phyloP scores from a whole-genome alignment of 2,888 invertebrate genomes.

The Baccha elongata region DNA sequence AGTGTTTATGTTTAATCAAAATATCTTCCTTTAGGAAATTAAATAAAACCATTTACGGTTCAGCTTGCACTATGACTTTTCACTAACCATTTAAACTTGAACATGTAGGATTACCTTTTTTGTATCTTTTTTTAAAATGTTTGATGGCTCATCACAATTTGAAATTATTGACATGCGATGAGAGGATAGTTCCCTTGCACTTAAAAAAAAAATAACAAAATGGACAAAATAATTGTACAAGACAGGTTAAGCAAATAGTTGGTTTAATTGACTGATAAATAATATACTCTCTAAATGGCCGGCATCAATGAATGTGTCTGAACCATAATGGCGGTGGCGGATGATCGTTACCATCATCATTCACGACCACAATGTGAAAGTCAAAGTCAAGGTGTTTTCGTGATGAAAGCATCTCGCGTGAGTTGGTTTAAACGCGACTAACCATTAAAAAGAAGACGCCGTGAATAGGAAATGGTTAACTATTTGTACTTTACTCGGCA shows the following conservation, averaged over 20 bases:
- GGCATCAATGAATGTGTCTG: slow-evolving; percentile 1
- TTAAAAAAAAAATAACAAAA: neutral
- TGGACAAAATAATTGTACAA: neutral
- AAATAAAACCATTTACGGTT: too few species aligned
- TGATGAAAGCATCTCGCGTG: slow-evolving; percentile 43
- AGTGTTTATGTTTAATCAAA: too few species aligned
- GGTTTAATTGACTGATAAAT: slow-evolving; percentile 31
- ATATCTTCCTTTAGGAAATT: too few species aligned
- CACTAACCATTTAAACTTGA: neutral
- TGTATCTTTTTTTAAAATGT: neutral
- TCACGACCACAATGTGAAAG: slow-evolving; percentile 63
- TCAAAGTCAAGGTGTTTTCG: slow-evolving; percentile 64
- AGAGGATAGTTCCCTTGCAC: neutral
- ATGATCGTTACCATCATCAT: slow-evolving; percentile 26
- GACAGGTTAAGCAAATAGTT: neutral
- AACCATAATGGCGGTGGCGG: neutral
- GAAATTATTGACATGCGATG: neutral
- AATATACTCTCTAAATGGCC: slow-evolving; percentile 22
- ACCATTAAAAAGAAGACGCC: slow-evolving; percentile 15
- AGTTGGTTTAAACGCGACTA: neutral
- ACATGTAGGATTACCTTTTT: neutral
- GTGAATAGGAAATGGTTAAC: slow-evolving; percentile 39
- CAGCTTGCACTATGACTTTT: neutral
- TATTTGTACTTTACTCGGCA: slow-evolving; percentile 10
- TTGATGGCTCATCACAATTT: neutral